Base-by-base conservation (phyloP, 2,888 invertebrate genomes). In the Drosophila melanosoma region DNA sequence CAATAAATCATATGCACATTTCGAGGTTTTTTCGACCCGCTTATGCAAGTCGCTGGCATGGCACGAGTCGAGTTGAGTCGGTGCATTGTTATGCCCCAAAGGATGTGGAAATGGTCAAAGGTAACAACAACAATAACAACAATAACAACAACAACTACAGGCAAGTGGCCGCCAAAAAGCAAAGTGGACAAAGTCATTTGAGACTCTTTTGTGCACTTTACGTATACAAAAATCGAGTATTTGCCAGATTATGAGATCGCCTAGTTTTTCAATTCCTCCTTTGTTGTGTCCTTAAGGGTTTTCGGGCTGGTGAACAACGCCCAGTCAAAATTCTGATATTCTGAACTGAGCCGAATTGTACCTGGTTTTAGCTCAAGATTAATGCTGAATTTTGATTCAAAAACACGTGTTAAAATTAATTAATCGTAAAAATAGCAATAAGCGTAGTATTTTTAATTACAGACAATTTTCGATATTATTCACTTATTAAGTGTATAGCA, bases 1-100 rank as follows among this genome's bases (percentile, higher is more conserved):
- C 87, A 88, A 90, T 90, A 90, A 90, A 90, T 90, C 90, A 90
- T 89, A 81, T 67, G 76, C 52, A 72, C 74, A 71, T 77, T 81
- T 83, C 66, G 52, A 33, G 36, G n/a, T n/a, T 61, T 67, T 74
- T 60, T 51, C 45, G 45, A 76, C 45, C 68, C 72, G 69, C 83
- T 88, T 86, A 76, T 81, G 77, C 72, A 81, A 81, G 78, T 72
- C 69, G 60, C 59, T 51, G 61, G 75, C 69, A 53, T 70, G 86
- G 88, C 88, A 87, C 88, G 87, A 84, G 83, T 82, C 88, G 26
- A 23, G 15, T 49, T 8, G 48, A 83, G 83, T 74, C 83, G 72
- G 83, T 84, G 89, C 89, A 88, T 83, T 83, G 88, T 88, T 78
- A 57, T 62, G 58, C 48, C 51, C 65, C 57, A 69, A 82, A 80